Evolutionary conservation across 35 echinoderm and acorn worm genomes (phyloP).

Genomic region (Lytechinus variegatus): DNA sequence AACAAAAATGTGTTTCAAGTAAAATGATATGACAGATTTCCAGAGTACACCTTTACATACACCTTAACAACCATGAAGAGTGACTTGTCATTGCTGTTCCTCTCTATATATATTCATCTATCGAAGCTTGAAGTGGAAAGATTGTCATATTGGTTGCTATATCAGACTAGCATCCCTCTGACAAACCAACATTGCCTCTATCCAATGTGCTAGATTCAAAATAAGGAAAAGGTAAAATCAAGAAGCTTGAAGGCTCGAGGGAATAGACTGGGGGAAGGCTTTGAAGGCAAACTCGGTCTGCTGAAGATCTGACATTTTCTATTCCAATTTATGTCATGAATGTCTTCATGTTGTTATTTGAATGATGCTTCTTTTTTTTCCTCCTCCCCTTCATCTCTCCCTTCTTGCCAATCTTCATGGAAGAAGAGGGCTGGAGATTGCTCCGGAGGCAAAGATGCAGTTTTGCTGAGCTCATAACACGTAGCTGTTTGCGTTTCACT

Average conservation of each 20-base stretch:
- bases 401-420: background rate
- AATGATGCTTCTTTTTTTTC: background rate
- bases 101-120: too few species aligned
- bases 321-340: background rate
- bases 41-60: too few species aligned
- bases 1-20: too few species aligned
- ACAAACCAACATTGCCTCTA: background rate
- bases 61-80: too few species aligned
- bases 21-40: too few species aligned
- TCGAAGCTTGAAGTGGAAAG: too few species aligned
- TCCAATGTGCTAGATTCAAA: background rate
- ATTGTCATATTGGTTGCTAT: background rate
- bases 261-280: background rate
- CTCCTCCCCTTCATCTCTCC: too few species aligned
- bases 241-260: background rate
- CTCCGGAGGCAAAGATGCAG: background rate
- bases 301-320: background rate
- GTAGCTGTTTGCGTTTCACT: background rate
- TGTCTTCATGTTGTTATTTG: background rate
- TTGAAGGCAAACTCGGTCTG: background rate
- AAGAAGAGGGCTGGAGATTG: background rate
- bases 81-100: too few species aligned
- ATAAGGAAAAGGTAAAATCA: background rate
- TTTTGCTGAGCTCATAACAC: constrained; percentile 11
- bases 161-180: background rate